These are phyloP conservation scores for Halictus quadricinctus DNA, from an alignment of 2,888 invertebrate species.

Conservation along the genomic window DNA sequence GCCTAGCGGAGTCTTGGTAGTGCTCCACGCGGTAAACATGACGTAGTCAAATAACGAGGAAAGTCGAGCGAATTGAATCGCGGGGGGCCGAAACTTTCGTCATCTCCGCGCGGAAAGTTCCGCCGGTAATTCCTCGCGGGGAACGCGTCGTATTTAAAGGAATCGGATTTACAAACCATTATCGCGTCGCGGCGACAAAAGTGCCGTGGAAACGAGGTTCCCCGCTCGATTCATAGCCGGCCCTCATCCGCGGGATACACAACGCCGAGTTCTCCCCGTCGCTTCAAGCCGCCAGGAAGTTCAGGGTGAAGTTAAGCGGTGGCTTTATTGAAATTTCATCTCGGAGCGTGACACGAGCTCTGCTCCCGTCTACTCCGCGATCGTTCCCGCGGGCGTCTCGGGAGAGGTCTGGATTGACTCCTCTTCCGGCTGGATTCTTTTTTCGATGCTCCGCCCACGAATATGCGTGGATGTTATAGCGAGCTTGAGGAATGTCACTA, in stretches of 20 bases:
- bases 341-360: slow-evolving; percentile 45
- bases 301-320: slow-evolving; percentile 56
- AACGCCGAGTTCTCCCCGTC: slow-evolving; percentile 7
- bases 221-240: slow-evolving; percentile 42
- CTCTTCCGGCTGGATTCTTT: slow-evolving; percentile 23
- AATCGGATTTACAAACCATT: slow-evolving; percentile 54
- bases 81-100: slow-evolving; percentile 34
- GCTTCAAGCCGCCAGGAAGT: slow-evolving; percentile 51
- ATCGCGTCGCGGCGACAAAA: slow-evolving; percentile 38
- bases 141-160: slow-evolving; percentile 46
- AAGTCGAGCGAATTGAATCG: slow-evolving; percentile 42
- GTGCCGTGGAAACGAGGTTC: slow-evolving; percentile 34
- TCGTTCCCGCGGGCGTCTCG: slow-evolving; percentile 37
- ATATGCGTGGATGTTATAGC: background rate
- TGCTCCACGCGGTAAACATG: slow-evolving; percentile 7
- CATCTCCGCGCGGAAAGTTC: slow-evolving; percentile 39
- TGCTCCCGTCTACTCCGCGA: slow-evolving; percentile 37
- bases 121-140: slow-evolving; percentile 21
- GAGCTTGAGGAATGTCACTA: background rate
- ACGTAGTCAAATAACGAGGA: slow-evolving; percentile 19
- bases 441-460: background rate
- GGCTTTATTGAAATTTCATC: slow-evolving; percentile 69
- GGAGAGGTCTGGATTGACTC: slow-evolving; percentile 50
- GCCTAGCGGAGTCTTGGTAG: background rate
- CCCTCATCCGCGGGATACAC: slow-evolving; percentile 18